Percentiles rank a stretch among this genome's conserved stretches.
These are phyloP conservation scores for Drosophila nigritarsus DNA, from an alignment of 2,888 invertebrate genomes.

Conservation along the genomic window DNA sequence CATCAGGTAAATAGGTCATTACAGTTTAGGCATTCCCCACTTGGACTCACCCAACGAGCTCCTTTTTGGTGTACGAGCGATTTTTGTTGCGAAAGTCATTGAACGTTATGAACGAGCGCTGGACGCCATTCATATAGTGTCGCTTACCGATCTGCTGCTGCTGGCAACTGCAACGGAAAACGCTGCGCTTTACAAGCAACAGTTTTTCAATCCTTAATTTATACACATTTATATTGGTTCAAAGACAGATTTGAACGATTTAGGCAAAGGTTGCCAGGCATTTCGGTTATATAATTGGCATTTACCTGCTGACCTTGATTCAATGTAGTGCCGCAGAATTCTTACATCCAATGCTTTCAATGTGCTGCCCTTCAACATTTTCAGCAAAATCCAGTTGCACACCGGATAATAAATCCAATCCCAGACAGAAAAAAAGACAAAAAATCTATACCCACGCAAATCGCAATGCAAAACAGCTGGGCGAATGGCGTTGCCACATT, in stretches of 20 bases:
- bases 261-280: slow-evolving; percentile 36
- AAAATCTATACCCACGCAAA: slow-evolving; percentile 32
- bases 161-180: slow-evolving; percentile 36
- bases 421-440: neutral
- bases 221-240: slow-evolving; percentile 12
- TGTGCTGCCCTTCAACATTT: slow-evolving; percentile 67
- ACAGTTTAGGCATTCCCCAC: neutral
- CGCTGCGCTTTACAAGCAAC: slow-evolving; percentile 14
- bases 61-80: slow-evolving; percentile 90
- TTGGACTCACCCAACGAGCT: slow-evolving; percentile 89
- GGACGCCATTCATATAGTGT: slow-evolving; percentile 42
- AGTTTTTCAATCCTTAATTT: slow-evolving; percentile 47
- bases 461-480: slow-evolving; percentile 51
- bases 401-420: slow-evolving; percentile 13
- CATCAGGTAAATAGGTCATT: neutral
- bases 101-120: slow-evolving; percentile 78
- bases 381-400: slow-evolving; percentile 25
- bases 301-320: slow-evolving; percentile 80
- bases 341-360: slow-evolving; percentile 65
- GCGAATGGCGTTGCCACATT: slow-evolving; percentile 42
- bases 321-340: slow-evolving; percentile 45
- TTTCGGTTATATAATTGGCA: slow-evolving; percentile 69
- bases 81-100: slow-evolving; percentile 85
- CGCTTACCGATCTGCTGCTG: slow-evolving; percentile 20
- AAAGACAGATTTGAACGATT: slow-evolving; percentile 16